Evolutionary conservation across 2,113 vertebrate species (phyloP).

Genomic region (Leuciscus idus): DNA sequence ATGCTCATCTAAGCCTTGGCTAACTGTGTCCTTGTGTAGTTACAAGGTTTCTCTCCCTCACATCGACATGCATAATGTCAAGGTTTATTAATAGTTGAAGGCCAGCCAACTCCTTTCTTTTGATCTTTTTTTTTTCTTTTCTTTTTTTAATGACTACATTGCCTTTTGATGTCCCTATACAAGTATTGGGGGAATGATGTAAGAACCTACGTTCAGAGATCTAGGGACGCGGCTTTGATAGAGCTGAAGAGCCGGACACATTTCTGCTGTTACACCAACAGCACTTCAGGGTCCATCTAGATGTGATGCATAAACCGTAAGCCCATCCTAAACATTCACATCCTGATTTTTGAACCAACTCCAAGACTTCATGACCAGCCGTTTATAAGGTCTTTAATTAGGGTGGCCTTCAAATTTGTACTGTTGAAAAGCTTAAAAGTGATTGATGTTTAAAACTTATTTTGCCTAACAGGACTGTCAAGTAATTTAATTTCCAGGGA

Average conservation of each 20-base stretch:
- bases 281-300: neutral
- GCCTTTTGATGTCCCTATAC: conserved; percentile 22
- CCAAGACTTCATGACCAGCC: neutral
- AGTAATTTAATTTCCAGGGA: neutral
- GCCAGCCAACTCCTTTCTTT: conserved; percentile 31
- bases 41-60: conserved; percentile 17
- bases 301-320: neutral
- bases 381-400: neutral
- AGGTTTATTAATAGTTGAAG: conserved; percentile 46
- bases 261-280: neutral
- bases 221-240: conserved; percentile 15
- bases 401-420: neutral
- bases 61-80: conserved; percentile 10
- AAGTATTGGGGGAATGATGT: neutral
- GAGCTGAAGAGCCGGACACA: neutral
- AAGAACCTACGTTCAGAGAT: conserved; percentile 3
- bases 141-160: conserved; percentile 14
- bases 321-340: neutral
- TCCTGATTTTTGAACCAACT: neutral
- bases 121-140: neutral
- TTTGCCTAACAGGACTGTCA: neutral
- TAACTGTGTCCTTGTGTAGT: conserved; percentile 39
- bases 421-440: neutral
- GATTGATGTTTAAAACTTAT: neutral
- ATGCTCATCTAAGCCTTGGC: conserved; percentile 19